A percentile compares a stretch with the other conserved stretches of the same genome.
These are phyloP conservation scores for Hypsopygia costalis DNA, from an alignment of 2,888 invertebrate genomes.

Conservation along the genomic window DNA sequence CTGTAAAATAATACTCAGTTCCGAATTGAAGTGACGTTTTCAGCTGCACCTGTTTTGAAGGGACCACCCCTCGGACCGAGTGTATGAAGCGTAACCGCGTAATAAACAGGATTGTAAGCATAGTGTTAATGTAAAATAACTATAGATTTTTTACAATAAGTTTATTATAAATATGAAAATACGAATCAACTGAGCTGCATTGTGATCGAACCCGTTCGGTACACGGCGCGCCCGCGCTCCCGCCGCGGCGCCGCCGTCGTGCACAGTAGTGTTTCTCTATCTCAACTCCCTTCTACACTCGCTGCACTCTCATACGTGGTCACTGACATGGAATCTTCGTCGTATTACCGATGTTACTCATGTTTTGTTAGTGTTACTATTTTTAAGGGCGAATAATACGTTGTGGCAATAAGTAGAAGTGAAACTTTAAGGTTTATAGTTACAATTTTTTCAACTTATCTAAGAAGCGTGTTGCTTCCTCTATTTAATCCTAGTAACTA, in stretches of 20 bases:
- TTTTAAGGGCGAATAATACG: constrained; percentile 32
- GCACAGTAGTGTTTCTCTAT: constrained; percentile 42
- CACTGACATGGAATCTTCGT: constrained; percentile 12
- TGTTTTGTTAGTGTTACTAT: constrained; percentile 24
- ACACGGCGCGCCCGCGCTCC: constrained; percentile 21
- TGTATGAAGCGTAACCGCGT: constrained; percentile 30
- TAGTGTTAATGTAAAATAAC: constrained; percentile 62
- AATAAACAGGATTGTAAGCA: constrained; percentile 37
- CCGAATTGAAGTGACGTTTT: constrained; percentile 11
- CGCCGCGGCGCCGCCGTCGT: constrained; percentile 27
- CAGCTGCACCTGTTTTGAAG: constrained; percentile 20
- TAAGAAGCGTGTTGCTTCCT: constrained; percentile 15
- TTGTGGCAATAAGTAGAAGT: constrained; percentile 46
- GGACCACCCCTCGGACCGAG: constrained; percentile 27
- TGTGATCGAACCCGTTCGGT: constrained; percentile 68
- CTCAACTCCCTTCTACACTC: constrained; percentile 44
- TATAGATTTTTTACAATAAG: constrained; percentile 72
- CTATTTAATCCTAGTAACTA: constrained; percentile 12
- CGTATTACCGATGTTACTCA: constrained; percentile 14
- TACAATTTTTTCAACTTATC: constrained; percentile 12
- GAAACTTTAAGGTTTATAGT: constrained; percentile 22
- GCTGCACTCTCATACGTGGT: constrained; percentile 45
- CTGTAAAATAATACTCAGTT: constrained; percentile 13
- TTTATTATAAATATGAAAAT: constrained; percentile 58
- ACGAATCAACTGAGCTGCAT: constrained; percentile 78